A percentile compares a stretch with the other conserved stretches of the same genome.
Conservation (phyloP, 2,113 vertebrate genomes). For the Cottus gobio region DNA sequence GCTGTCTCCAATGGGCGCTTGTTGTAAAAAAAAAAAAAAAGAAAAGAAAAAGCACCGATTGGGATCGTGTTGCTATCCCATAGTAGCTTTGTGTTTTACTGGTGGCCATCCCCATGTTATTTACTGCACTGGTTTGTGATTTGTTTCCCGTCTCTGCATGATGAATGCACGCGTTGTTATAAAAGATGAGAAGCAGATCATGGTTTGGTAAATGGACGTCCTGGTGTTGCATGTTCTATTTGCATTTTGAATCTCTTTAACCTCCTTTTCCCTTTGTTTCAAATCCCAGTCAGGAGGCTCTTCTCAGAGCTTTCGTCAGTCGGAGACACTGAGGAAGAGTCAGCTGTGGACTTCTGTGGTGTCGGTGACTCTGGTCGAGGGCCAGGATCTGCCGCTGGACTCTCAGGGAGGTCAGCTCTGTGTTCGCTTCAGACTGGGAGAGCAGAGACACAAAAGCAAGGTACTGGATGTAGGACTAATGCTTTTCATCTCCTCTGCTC, state of each 20-base stretch:
- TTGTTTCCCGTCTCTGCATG: background rate
- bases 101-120: too few relatives aligned
- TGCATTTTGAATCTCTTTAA: background rate
- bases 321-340: conserved; percentile 87
- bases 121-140: background rate
- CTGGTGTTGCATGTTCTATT: background rate
- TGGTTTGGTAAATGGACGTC: background rate
- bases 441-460: conserved; percentile 95
- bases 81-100: background rate
- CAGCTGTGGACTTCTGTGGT: conserved; percentile 92
- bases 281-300: conserved; percentile 42
- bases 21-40: background rate
- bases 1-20: background rate
- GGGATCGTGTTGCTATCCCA: background rate
- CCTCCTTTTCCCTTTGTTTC: background rate
- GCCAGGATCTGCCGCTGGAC: conserved; percentile 85
- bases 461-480: conserved; percentile 70
- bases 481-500: background rate
- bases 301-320: conserved; percentile 57
- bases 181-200: background rate
- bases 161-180: background rate
- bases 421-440: conserved; percentile 91
- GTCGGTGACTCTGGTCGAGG: conserved; percentile 90
- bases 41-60: background rate
- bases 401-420: conserved; percentile 84